Base-by-base conservation (phyloP, 1,140 invertebrate genomes). In the Lordiphosa stackelbergi region DNA sequence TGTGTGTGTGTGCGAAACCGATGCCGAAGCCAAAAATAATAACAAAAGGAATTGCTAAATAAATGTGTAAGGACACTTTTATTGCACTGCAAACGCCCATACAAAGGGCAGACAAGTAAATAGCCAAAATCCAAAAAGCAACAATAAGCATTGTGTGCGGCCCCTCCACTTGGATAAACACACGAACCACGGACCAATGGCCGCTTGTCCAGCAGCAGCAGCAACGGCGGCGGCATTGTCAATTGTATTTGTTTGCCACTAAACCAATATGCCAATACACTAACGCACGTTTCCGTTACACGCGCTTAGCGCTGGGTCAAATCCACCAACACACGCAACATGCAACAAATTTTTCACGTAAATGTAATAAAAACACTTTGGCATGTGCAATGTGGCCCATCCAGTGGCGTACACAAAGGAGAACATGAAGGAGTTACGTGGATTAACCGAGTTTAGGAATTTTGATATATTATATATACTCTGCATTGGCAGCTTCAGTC, bases 311-410 rank as follows among this genome's bases (percentile, higher is more conserved):
- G 28, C 28, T 31, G 28, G 28, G 28, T 5, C 28, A 42, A 4
- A 42, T 6, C 11, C 11, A 19, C 49, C 38, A 37, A 53, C 37
- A 34, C 19, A 38, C 46, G 66, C 56, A 73, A 75, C 79, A 85
- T 75, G 79, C 74, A 79, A 85, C 74, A 79, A 85, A 85, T 85
- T 85, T 72, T 85, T 73, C 79, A 85, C 74, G 81, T 85, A 85
- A 85, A 85, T 85, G 79, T 79, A 79, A 85, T 85, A 85, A 85
- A 85, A 85, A 85, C 79, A 78, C 79, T 79, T 79, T 60, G 69
- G 49, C 69, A 73, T 73, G 58, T 73, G 68, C 66, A 72, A 22
- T 40, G 12, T n/a, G 34, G 34, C 6, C 28, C 8, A 31, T 5
- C 7, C 28, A 36, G 34, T 22, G 9, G 19, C 35, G 24, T 19